phyloP scores from a whole-genome alignment of 2,888 invertebrate genomes.

The Ochropacha duplaris region DNA sequence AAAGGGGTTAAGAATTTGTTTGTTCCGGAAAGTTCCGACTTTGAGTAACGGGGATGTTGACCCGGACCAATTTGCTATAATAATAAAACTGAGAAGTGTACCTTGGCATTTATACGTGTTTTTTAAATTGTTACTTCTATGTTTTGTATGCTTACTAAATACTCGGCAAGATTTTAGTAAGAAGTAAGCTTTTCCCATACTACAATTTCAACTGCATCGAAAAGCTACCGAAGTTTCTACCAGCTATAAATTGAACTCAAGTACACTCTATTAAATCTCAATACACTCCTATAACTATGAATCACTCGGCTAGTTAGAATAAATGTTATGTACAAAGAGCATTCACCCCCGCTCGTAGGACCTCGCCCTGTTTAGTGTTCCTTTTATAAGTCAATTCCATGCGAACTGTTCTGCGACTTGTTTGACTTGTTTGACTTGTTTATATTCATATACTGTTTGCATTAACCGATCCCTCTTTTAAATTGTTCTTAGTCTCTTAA shows the following conservation, averaged over 20 bases:
- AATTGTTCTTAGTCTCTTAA: neutral
- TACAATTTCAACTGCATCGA: neutral
- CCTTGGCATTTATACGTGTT: neutral
- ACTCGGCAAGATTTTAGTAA: no score
- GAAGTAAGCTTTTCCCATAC: no score
- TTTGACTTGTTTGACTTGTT: conserved; percentile 45
- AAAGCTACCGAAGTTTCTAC: neutral
- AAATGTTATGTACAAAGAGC: conserved; percentile 37
- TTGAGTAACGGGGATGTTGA: neutral
- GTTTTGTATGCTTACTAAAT: no score
- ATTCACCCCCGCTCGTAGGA: conserved; percentile 39
- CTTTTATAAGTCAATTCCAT: conserved; percentile 47
- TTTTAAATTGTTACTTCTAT: neutral
- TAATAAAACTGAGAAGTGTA: neutral
- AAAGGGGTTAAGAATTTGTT: neutral
- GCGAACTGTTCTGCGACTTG: conserved; percentile 41
- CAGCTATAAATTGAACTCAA: neutral
- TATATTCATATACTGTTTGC: conserved; percentile 39
- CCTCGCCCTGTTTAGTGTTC: conserved; percentile 26
- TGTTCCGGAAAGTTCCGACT: neutral
- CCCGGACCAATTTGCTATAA: neutral
- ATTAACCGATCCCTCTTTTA: conserved; percentile 17
- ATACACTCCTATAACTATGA: conserved; percentile 8
- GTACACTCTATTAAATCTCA: neutral
- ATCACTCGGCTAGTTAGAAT: conserved; percentile 33